Evolutionary conservation across 2,888 invertebrate genomes (phyloP).

Genomic region (Agrochola litura): DNA sequence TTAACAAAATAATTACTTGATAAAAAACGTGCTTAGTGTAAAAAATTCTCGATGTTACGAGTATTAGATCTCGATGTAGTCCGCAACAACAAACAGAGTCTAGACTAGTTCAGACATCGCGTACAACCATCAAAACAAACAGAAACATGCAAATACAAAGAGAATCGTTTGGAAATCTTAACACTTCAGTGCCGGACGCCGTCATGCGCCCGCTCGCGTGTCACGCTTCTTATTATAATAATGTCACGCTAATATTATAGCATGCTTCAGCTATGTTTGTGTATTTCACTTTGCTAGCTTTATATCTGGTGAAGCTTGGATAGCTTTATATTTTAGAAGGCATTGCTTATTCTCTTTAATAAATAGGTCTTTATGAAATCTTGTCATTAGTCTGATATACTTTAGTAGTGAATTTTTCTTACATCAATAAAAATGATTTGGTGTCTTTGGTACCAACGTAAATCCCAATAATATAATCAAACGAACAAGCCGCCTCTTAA

Average conservation of each 20-base stretch:
- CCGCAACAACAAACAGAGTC: background rate
- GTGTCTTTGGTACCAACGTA: background rate
- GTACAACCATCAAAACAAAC: conserved; percentile 38
- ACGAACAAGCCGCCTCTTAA: conserved; percentile 46
- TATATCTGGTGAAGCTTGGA: background rate
- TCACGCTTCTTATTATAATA: conserved; percentile 50
- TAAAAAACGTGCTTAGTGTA: background rate
- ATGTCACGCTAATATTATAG: conserved; percentile 51
- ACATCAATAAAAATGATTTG: no score
- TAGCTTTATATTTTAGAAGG: background rate
- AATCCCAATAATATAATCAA: conserved; percentile 2
- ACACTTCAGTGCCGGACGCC: conserved; percentile 42
- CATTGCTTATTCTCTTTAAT: background rate
- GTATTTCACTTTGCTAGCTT: conserved; percentile 6
- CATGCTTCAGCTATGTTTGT: conserved; percentile 4
- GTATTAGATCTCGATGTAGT: no score
- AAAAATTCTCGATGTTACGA: no score
- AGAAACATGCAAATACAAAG: conserved; percentile 47
- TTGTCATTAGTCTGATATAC: no score
- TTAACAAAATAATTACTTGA: no score
- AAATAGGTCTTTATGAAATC: background rate
- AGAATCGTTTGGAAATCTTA: conserved; percentile 52
- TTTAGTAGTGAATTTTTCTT: background rate
- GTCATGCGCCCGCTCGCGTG: conserved; percentile 54
- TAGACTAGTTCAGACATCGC: conserved; percentile 20